Evolutionary conservation across 2,797 vertebrate genomes (phyloP).

Genomic region (Pangasius macronema): DNA sequence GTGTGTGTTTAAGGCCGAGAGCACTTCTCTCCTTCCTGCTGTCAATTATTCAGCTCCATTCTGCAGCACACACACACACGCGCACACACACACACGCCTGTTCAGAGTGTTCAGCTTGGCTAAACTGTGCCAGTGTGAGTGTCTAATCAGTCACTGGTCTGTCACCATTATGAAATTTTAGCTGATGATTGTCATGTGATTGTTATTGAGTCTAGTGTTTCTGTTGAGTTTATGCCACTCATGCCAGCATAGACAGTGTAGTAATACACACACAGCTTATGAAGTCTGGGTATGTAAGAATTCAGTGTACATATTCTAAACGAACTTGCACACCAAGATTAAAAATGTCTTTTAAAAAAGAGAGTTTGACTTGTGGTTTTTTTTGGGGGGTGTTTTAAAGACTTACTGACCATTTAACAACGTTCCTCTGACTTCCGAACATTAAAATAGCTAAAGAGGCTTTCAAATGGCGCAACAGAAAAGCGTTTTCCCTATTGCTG

Average conservation of each 20-base stretch:
- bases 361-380: no score
- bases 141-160: background rate
- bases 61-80: background rate
- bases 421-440: background rate
- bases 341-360: no score
- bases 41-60: constrained; percentile 38
- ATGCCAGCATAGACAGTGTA: background rate
- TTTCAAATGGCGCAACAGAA: background rate
- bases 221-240: background rate
- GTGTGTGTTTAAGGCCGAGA: constrained; percentile 6
- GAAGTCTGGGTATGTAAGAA: background rate
- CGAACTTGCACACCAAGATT: no score
- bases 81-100: background rate
- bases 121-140: background rate
- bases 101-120: constrained; percentile 10
- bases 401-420: no score
- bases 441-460: background rate
- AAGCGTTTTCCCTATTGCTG: background rate
- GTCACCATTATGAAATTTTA: constrained; percentile 20
- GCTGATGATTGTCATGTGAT: background rate
- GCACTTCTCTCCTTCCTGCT: constrained; percentile 21
- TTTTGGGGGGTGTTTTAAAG: no score
- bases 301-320: background rate
- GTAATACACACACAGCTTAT: background rate
- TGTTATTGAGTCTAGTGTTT: background rate